Percentiles rank a stretch among this genome's conserved stretches.
phyloP scores from a whole-genome alignment of 2,888 invertebrate species.

The Glaucopsyche alexis region DNA sequence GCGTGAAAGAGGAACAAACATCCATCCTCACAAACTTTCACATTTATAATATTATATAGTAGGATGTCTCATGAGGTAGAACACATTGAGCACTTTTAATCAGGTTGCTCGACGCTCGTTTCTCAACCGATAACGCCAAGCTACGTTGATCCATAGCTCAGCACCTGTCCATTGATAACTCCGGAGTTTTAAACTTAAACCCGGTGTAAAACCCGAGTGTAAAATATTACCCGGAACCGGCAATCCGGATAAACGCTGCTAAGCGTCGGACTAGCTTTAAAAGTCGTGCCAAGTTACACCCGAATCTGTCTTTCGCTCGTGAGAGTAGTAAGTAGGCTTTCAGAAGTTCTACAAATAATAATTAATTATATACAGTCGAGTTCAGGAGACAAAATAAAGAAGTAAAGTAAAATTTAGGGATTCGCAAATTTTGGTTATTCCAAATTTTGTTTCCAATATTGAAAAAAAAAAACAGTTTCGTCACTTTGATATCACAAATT shows the following conservation, averaged over 20 bases:
- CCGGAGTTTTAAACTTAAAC: constrained; percentile 12
- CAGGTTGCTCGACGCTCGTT: background rate
- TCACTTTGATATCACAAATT: too few relatives aligned
- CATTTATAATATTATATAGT: too few relatives aligned
- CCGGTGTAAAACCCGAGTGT: constrained; percentile 8
- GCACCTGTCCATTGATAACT: constrained; percentile 9
- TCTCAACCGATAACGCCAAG: background rate
- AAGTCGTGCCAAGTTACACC: background rate
- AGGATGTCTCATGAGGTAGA: background rate
- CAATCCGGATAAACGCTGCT: background rate
- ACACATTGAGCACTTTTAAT: background rate
- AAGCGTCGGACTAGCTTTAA: background rate
- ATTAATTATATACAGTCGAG: too few relatives aligned
- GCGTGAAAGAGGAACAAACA: too few relatives aligned
- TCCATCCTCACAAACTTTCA: too few relatives aligned
- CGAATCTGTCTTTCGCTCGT: background rate
- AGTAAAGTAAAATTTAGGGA: too few relatives aligned
- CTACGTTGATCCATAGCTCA: background rate
- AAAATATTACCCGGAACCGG: constrained; percentile 10
- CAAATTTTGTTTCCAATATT: too few relatives aligned
- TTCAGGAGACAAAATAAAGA: too few relatives aligned
- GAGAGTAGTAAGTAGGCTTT: too few relatives aligned
- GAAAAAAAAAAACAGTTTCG: too few relatives aligned
- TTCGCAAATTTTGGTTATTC: too few relatives aligned
- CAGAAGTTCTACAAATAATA: too few relatives aligned